A percentile compares a stretch with the other conserved stretches of the same genome.
Evolutionary conservation across 2,888 invertebrate species (phyloP).

Genomic region (Tenthredo notha): DNA sequence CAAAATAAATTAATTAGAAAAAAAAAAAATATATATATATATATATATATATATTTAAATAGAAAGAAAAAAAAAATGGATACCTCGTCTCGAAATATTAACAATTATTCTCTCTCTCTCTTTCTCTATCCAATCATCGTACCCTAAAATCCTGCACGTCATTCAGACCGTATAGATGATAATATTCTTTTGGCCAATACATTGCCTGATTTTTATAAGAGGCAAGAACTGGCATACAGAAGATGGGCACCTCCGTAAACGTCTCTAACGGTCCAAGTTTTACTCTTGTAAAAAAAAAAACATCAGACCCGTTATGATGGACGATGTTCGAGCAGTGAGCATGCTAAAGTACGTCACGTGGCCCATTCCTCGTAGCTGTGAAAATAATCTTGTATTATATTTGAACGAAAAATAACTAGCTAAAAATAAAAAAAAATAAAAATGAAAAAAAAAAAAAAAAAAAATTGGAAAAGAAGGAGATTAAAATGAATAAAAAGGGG

Average conservation of each 20-base stretch:
- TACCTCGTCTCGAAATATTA: constrained; percentile 36
- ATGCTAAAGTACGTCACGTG: constrained; percentile 44
- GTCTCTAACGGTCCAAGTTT: constrained; percentile 73
- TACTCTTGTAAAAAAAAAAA: constrained; percentile 67
- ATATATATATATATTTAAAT: constrained; percentile 49
- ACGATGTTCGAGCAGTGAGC: constrained; percentile 40
- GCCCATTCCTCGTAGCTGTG: constrained; percentile 1
- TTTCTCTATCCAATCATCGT: constrained; percentile 7
- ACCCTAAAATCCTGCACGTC: constrained; percentile 44
- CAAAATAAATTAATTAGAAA: constrained; percentile 74
- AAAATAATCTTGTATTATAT: constrained; percentile 38
- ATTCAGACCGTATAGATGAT: not conserved
- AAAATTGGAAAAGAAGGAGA: constrained; percentile 9
- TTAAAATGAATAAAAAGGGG: constrained; percentile 28
- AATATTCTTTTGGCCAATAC: constrained; percentile 38
- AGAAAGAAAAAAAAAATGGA: constrained; percentile 55
- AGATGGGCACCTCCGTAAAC: constrained; percentile 46
- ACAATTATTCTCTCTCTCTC: not conserved
- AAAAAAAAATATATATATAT: constrained; percentile 53
- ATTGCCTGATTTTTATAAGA: constrained; percentile 20
- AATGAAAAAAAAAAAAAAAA: constrained; percentile 31
- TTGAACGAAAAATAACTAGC: constrained; percentile 18
- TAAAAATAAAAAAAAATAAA: not conserved
- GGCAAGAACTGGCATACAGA: constrained; percentile 35
- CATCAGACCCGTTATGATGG: constrained; percentile 48